phyloP scores from a whole-genome alignment of 64 coral and sea anemone genomes.

The Porites lutea region DNA sequence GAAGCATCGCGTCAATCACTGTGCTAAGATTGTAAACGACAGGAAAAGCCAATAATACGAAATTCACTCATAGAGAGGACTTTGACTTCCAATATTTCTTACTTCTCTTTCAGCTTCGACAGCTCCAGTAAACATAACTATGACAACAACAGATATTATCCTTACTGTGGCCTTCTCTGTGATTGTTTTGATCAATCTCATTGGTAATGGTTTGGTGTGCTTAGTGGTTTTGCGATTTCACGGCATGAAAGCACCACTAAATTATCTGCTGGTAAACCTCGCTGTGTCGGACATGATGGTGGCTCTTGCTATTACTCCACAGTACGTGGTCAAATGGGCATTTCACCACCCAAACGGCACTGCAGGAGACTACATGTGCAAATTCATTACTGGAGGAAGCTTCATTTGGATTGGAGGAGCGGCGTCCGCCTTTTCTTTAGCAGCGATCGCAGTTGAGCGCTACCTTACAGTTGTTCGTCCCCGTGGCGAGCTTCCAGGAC shows the following conservation, averaged over 20 bases:
- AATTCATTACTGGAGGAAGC: conserved; percentile 73
- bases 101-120: background rate
- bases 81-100: too few species aligned
- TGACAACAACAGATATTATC: background rate
- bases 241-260: conserved; percentile 55
- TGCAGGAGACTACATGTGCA: conserved; percentile 64
- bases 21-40: too few species aligned
- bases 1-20: too few species aligned
- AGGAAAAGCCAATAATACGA: too few species aligned
- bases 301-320: conserved; percentile 38
- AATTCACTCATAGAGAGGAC: too few species aligned
- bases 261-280: conserved; percentile 74
- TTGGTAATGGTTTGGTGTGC: conserved; percentile 69
- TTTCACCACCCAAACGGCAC: conserved; percentile 54
- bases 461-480: conserved; percentile 13
- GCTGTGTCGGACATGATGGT: conserved; percentile 76
- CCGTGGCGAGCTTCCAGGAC: background rate
- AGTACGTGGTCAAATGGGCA: conserved; percentile 54
- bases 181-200: conserved; percentile 49
- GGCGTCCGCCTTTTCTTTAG: conserved; percentile 30
- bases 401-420: conserved; percentile 65
- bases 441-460: conserved; percentile 37
- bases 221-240: conserved; percentile 36
- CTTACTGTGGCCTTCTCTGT: conserved; percentile 25
- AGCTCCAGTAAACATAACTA: background rate